Percentiles rank a stretch among this genome's conserved stretches.
These are phyloP conservation scores for Hypotaenidia philippensis DNA, from an alignment of 2,797 vertebrate genomes.

Conservation along the genomic window DNA sequence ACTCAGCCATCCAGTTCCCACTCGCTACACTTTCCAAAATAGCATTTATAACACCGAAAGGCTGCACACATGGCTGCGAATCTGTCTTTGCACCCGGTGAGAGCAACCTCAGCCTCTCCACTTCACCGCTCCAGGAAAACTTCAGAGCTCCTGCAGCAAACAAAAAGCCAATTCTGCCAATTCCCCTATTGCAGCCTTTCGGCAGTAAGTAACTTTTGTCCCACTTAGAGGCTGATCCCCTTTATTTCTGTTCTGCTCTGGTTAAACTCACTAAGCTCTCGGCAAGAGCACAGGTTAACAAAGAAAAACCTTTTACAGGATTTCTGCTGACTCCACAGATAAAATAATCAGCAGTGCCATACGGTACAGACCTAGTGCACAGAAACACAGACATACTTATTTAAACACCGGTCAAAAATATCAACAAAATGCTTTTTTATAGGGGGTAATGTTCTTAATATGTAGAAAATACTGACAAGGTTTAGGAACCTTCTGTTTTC, in stretches of 20 bases:
- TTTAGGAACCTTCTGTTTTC: neutral
- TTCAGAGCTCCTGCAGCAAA: neutral
- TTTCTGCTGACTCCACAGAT: neutral
- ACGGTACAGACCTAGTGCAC: neutral
- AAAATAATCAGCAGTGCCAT: neutral
- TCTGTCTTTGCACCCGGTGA: neutral
- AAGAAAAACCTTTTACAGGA: neutral
- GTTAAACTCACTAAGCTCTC: neutral
- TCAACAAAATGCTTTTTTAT: neutral
- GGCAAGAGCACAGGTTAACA: neutral
- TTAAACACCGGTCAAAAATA: neutral
- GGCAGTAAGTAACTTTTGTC: neutral
- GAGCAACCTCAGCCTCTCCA: neutral
- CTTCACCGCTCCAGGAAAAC: rapidly evolving
- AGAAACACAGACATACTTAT: neutral
- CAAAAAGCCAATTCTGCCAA: neutral
- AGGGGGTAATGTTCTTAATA: neutral
- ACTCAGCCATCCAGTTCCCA: neutral
- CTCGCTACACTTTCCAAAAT: neutral
- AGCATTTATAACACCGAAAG: neutral
- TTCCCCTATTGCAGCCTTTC: neutral
- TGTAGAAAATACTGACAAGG: neutral
- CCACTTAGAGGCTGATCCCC: neutral
- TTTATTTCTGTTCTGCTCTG: neutral
- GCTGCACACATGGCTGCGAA: neutral